Percentiles rank a stretch among this genome's conserved stretches.
Conservation (phyloP, 2,797 vertebrate species). For the Rhadinocentrus ornatus region DNA sequence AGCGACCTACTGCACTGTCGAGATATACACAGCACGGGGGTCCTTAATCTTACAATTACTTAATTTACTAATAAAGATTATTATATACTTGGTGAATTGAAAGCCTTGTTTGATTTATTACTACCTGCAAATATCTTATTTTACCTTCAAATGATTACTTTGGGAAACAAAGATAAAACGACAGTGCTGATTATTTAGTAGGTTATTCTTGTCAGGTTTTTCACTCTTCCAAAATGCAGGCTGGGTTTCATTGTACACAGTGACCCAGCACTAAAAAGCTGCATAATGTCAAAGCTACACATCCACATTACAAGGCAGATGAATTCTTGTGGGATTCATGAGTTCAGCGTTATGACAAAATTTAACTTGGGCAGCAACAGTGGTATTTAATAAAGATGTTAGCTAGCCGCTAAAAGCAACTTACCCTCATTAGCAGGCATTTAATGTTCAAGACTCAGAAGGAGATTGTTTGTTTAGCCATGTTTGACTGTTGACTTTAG, state of each 20-base stretch:
- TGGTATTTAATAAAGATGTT: background rate
- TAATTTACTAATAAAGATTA: slow-evolving; percentile 17
- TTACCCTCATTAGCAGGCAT: background rate
- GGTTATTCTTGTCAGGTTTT: background rate
- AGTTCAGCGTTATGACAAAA: background rate
- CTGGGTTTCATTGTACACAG: background rate
- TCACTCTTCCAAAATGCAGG: background rate
- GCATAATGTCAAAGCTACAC: background rate
- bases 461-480: background rate
- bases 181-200: background rate
- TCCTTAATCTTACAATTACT: slow-evolving; percentile 23
- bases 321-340: background rate
- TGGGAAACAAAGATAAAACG: background rate
- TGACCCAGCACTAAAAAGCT: background rate
- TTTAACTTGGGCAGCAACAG: background rate
- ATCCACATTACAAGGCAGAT: background rate
- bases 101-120: background rate
- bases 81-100: slow-evolving; percentile 3
- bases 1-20: slow-evolving; percentile 25
- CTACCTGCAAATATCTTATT: background rate
- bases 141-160: background rate
- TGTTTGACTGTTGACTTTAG: background rate
- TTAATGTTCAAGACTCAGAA: background rate
- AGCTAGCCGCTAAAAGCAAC: background rate
- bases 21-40: background rate